Evolutionary conservation across 1,140 invertebrate genomes (phyloP).

Genomic region (Trachymyrmex cornetzi): DNA sequence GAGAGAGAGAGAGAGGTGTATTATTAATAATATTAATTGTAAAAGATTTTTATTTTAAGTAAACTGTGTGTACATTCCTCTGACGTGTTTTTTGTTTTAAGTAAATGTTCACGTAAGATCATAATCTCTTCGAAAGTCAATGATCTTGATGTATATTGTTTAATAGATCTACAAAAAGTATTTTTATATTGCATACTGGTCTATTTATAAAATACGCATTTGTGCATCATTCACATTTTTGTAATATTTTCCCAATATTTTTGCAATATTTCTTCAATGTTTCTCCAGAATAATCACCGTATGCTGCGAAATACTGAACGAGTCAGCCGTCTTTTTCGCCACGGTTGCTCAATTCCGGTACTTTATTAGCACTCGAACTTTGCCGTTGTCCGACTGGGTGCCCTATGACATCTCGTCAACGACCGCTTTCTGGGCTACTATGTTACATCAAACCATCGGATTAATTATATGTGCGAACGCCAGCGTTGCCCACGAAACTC

Average conservation of each 20-base stretch:
- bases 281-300: conserved; percentile 57
- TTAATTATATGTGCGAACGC: conserved; percentile 67
- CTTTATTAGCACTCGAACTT: neutral
- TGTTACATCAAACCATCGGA: conserved; percentile 62
- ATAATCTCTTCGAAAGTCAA: too few species aligned
- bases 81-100: too few species aligned
- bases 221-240: neutral
- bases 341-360: conserved; percentile 49
- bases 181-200: too few species aligned
- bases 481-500: conserved; percentile 71
- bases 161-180: too few species aligned
- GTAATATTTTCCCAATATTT: too few species aligned
- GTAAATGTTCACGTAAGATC: too few species aligned
- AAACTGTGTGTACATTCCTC: too few species aligned
- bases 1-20: too few species aligned
- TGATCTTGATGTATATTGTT: too few species aligned
- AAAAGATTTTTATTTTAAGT: too few species aligned
- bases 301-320: conserved; percentile 70
- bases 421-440: neutral
- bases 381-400: conserved; percentile 64
- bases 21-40: too few species aligned
- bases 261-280: neutral
- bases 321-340: conserved; percentile 53
- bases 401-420: conserved; percentile 51
- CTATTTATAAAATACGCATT: neutral